Base-by-base conservation (phyloP, 2,888 invertebrate species). In the Sesia apiformis region DNA sequence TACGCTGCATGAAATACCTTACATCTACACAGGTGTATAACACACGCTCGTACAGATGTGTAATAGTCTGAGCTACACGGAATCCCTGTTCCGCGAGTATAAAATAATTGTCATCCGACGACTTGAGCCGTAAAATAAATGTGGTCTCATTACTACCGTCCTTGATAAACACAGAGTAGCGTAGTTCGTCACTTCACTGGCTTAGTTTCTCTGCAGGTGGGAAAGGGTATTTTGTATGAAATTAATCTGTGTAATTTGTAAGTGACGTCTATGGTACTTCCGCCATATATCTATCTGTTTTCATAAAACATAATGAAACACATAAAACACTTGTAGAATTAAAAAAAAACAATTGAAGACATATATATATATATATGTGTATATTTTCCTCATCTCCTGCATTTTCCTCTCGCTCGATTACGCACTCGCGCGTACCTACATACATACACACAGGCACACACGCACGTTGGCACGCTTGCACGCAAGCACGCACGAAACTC, bases 391-490 rank as follows among this genome's bases (percentile, higher is more conserved):
- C n/a, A n/a, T n/a, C n/a, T n/a, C n/a, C n/a, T n/a, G n/a, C n/a
- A n/a, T n/a, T n/a, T n/a, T n/a, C n/a, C n/a, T n/a, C n/a, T n/a
- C n/a, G n/a, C n/a, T n/a, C n/a, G n/a, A n/a, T n/a, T n/a, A n/a
- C n/a, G n/a, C n/a, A n/a, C n/a, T n/a, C n/a, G n/a, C n/a, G n/a
- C 23, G 23, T 23, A 42, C 42, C 7, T 7, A 42, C 42, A 7
- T 42, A 42, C 42, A 42, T 3, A 42, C 42, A 42, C 42, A 42
- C 42, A 42, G 2, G 3, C 7, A 42, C 42, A 42, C 42, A 7
- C 42, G 42, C 42, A 42, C 1, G 42, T 42, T 6, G 2, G 7
- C 42, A 42, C 52, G 52, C 56, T 63, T 61, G 62, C 58, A 62
- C 61, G 23, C 23, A 2, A 23, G 23, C 23, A 23, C 23, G 23